These are phyloP conservation scores for Acanthopagrus latus DNA, from an alignment of 2,797 vertebrate genomes.

Conservation along the genomic window DNA sequence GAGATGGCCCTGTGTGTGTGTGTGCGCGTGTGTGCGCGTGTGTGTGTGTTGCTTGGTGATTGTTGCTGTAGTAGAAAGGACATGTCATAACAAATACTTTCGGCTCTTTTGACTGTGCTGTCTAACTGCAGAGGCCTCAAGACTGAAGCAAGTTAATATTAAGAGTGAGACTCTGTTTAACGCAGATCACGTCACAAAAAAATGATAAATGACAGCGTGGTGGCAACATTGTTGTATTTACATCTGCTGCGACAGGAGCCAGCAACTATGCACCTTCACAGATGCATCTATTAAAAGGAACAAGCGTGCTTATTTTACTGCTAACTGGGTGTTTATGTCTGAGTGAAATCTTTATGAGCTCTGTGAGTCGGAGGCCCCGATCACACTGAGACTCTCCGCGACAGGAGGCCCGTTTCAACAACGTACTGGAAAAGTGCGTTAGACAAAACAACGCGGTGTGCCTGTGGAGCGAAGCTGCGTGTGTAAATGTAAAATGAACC, in stretches of 20 bases:
- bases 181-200: not conserved
- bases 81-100: not conserved
- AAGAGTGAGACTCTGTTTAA: not conserved
- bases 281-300: constrained; percentile 9
- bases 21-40: not conserved
- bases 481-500: too few relatives aligned
- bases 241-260: not conserved
- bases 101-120: not conserved
- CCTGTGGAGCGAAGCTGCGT: too few relatives aligned
- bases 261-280: not conserved
- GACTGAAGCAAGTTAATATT: too few relatives aligned
- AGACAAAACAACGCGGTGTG: too few relatives aligned
- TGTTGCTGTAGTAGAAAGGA: not conserved
- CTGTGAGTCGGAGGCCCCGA: too few relatives aligned
- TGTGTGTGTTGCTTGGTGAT: not conserved
- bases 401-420: too few relatives aligned
- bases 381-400: too few relatives aligned
- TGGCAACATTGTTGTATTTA: not conserved
- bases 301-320: not conserved
- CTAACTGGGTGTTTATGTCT: not conserved
- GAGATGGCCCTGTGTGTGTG: not conserved
- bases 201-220: not conserved
- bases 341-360: too few relatives aligned
- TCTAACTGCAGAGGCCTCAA: too few relatives aligned
- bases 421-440: too few relatives aligned